Evolutionary conservation across 2,888 invertebrate genomes (phyloP).

Genomic region (Hermaeophaga mercurialis): DNA sequence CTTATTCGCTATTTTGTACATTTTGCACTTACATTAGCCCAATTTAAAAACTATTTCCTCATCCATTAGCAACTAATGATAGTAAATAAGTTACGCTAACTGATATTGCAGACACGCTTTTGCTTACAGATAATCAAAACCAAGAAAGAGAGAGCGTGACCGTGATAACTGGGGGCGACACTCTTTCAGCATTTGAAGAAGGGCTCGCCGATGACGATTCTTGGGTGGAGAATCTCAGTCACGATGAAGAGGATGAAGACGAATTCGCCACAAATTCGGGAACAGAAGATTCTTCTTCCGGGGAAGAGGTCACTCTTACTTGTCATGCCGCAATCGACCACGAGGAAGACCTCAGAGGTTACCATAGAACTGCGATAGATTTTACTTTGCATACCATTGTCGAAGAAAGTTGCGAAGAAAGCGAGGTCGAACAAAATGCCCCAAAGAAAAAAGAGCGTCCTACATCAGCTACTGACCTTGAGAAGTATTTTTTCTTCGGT

Average conservation of each 20-base stretch:
- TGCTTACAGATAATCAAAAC: constrained; percentile 46
- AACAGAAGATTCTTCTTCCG: constrained; percentile 69
- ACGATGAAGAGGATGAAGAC: constrained; percentile 70
- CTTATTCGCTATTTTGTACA: neutral
- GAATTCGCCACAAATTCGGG: constrained; percentile 63
- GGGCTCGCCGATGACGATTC: constrained; percentile 89
- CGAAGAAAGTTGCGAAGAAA: constrained; percentile 94
- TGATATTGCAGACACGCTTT: constrained; percentile 36
- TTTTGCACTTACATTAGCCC: no score
- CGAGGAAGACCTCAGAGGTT: constrained; percentile 82
- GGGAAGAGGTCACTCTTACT: constrained; percentile 66
- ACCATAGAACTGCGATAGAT: constrained; percentile 81
- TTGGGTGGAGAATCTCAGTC: constrained; percentile 88
- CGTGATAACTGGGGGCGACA: constrained; percentile 72
- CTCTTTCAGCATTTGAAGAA: constrained; percentile 79
- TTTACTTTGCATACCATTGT: constrained; percentile 92
- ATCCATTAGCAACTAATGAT: constrained; percentile 9
- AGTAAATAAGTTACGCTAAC: constrained; percentile 13
- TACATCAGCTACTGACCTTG: constrained; percentile 80
- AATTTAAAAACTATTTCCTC: neutral
- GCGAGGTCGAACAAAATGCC: constrained; percentile 73
- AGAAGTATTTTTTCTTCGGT: constrained; percentile 89
- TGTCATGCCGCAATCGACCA: constrained; percentile 66
- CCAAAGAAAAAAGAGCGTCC: constrained; percentile 67
- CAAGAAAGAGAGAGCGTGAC: constrained; percentile 63